Evolutionary conservation across 2,797 vertebrate genomes (phyloP).

Genomic region (Carduelis carduelis): DNA sequence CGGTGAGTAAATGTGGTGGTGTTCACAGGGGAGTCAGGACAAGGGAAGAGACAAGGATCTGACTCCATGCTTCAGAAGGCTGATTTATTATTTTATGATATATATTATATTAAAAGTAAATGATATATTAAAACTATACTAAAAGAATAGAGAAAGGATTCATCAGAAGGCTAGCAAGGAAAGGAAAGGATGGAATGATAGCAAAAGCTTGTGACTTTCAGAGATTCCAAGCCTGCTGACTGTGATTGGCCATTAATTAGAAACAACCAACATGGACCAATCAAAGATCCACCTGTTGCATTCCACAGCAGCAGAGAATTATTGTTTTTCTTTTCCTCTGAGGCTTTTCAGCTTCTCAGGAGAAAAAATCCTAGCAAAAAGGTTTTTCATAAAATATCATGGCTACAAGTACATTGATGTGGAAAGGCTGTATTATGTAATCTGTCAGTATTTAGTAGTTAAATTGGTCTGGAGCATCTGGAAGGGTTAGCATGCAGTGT

Average conservation of each 20-base stretch:
- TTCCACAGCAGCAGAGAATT: neutral
- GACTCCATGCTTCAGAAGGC: neutral
- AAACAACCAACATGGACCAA: neutral
- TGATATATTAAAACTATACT: neutral
- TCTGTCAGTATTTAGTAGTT: neutral
- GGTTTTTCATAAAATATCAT: neutral
- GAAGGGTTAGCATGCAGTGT: neutral
- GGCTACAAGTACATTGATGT: neutral
- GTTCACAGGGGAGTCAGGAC: neutral
- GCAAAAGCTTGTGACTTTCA: neutral
- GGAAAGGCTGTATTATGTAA: neutral
- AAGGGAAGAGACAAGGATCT: neutral
- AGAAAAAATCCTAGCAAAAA: neutral
- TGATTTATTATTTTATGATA: neutral
- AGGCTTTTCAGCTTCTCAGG: neutral
- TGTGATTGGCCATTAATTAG: neutral
- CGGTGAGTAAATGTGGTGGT: constrained; percentile 73
- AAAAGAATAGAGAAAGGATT: neutral
- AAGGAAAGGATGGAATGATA: neutral
- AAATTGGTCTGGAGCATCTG: neutral
- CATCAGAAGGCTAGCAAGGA: neutral
- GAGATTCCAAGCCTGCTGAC: too few species aligned
- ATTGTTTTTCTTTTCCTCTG: neutral
- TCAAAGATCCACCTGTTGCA: neutral
- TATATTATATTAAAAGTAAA: too few species aligned